These are phyloP conservation scores for Hoplodrina ambigua DNA, from an alignment of 2,888 invertebrate species.

Conservation along the genomic window DNA sequence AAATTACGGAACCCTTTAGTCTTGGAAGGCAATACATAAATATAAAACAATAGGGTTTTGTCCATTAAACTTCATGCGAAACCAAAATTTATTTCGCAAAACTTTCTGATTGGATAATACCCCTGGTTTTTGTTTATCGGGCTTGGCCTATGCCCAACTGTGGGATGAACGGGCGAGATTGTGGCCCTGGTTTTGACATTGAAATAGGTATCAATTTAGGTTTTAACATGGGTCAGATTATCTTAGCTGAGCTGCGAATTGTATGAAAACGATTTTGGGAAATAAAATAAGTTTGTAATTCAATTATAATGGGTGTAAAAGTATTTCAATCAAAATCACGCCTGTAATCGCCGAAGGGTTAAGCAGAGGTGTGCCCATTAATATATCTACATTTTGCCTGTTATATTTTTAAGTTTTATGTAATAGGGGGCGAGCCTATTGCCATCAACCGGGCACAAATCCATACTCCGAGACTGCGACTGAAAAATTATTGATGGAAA, in stretches of 20 bases:
- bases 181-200: conserved; percentile 58
- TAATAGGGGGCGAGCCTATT: too few relatives aligned
- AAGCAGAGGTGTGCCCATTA: too few relatives aligned
- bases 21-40: conserved; percentile 76
- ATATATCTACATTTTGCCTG: too few relatives aligned
- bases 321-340: conserved; percentile 14
- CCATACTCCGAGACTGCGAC: too few relatives aligned
- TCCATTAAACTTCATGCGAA: conserved; percentile 75
- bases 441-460: too few relatives aligned
- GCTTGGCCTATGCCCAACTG: conserved; percentile 47
- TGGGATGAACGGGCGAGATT: conserved; percentile 50
- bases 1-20: conserved; percentile 77
- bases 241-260: conserved; percentile 25
- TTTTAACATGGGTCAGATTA: conserved; percentile 48
- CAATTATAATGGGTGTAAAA: conserved; percentile 26
- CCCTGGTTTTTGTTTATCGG: conserved; percentile 65
- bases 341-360: too few relatives aligned
- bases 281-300: conserved; percentile 39
- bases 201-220: conserved; percentile 64
- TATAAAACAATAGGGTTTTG: conserved; percentile 79
- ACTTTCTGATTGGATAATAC: conserved; percentile 73
- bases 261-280: conserved; percentile 15
- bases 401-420: too few relatives aligned
- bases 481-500: too few relatives aligned
- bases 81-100: conserved; percentile 72